Base-by-base conservation (phyloP, 2,888 invertebrate species). In the Phlogophora meticulosa region DNA sequence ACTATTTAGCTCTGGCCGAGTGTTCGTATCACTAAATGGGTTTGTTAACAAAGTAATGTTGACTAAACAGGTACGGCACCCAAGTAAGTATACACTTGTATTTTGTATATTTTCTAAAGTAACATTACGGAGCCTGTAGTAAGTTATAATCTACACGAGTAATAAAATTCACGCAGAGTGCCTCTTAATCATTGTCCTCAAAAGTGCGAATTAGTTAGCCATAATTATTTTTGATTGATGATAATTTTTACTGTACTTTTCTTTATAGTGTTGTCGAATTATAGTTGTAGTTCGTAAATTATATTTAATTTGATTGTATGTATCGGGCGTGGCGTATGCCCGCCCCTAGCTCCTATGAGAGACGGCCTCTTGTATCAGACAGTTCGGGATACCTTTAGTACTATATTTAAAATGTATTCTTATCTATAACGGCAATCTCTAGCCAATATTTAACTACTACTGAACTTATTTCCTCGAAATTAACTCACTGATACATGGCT, bases 151-250 rank as follows among this genome's bases (percentile, higher is more conserved):
- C 89, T 74, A 93, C 91, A 92, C 88, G 83, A 91, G 85, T 86
- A 88, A 84, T 86, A 90, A 92, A n/a, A 93, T 92, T 94, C 94
- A 94, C 95, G 90, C 95, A 92, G 94, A 95, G 95, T 95, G 95
- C 95, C 95, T 95, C 94, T 90, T 90, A 89, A 91, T 91, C 90
- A 91, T 91, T 92, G 89, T 93, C 92, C 92, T 93, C 91, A 85
- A 87, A 89, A 88, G 86, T 89, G 90, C 91, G 89, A 91, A 85
- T 89, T 91, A 89, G 90, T 92, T 94, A 94, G 95, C 94, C 94
- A 94, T 95, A 92, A 93, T 92, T 87, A 82, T 83, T 93, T 93
- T 90, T 80, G 88, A 90, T 93, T 92, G 86, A 87, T 91, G 80
- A 87, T 90, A 89, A 88, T 89, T 91, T 91, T 91, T 92, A 90